Conservation (phyloP, 2,113 vertebrate species). For the Centropristis striata region DNA sequence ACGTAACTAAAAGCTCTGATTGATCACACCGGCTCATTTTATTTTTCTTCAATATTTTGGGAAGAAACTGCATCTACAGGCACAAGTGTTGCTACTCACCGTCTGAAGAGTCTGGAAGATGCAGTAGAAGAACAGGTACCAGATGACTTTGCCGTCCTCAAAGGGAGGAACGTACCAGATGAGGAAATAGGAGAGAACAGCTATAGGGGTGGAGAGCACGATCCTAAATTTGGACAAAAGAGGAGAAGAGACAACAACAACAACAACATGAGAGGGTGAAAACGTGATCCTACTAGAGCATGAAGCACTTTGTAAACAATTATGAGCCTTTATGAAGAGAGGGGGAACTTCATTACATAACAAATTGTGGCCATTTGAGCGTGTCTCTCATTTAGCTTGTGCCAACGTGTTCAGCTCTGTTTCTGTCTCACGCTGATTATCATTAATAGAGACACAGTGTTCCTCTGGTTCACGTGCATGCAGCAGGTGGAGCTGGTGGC, state of each 20-base stretch:
- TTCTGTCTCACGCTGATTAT: background rate
- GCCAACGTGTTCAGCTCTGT: background rate
- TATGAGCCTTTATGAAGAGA: background rate
- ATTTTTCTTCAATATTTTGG: too few species aligned
- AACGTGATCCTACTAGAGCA: constrained; percentile 22
- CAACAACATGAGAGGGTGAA: constrained; percentile 46
- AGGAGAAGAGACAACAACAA: background rate
- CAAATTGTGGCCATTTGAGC: background rate
- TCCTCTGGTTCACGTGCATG: background rate
- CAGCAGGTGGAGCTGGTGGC: background rate
- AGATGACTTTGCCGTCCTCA: constrained; percentile 88
- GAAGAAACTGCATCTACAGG: too few species aligned
- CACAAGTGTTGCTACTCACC: constrained; percentile 84
- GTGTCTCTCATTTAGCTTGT: background rate
- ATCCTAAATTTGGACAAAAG: constrained; percentile 86
- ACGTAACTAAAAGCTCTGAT: too few species aligned
- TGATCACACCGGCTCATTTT: too few species aligned
- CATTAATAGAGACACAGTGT: background rate
- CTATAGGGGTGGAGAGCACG: constrained; percentile 92
- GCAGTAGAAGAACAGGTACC: constrained; percentile 98
- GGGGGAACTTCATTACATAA: constrained; percentile 40
- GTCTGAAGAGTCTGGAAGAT: constrained; percentile 96
- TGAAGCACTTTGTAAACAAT: constrained; percentile 38
- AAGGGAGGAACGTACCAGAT: constrained; percentile 96
- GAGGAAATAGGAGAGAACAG: constrained; percentile 92